Conservation (phyloP, 2,113 vertebrate genomes). For the Pungitius pungitius region DNA sequence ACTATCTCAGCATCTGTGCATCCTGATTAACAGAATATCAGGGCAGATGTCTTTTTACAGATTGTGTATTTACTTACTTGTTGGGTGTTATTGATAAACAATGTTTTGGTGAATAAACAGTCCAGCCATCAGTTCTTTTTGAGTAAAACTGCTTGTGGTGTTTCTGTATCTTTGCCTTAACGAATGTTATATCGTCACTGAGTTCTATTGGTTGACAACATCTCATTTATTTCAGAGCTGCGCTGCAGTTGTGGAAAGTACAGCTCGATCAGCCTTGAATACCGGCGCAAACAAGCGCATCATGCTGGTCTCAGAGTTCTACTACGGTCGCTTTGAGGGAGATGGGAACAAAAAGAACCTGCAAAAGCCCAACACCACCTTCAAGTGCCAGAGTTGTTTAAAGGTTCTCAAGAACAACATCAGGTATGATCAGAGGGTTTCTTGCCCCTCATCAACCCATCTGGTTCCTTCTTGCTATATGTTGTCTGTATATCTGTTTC, state of each 20-base stretch:
- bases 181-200: neutral
- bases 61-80: neutral
- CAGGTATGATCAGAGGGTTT: constrained; percentile 80
- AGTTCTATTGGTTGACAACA: neutral
- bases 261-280: constrained; percentile 69
- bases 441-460: neutral
- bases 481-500: neutral
- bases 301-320: constrained; percentile 97
- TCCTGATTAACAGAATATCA: neutral
- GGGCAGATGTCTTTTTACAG: neutral
- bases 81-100: neutral
- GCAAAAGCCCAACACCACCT: constrained; percentile 88
- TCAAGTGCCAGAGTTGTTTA: constrained; percentile 96
- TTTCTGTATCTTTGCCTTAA: neutral
- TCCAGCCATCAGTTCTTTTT: neutral
- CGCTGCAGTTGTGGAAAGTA: constrained; percentile 80
- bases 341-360: constrained; percentile 78
- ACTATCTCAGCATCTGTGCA: neutral
- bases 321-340: constrained; percentile 92
- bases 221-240: constrained; percentile 82
- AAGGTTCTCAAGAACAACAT: constrained; percentile 99
- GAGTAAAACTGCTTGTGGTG: neutral
- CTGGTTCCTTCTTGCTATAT: neutral
- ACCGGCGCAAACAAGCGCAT: constrained; percentile 88
- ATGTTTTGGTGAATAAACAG: neutral